These are phyloP conservation scores for Metopia argyrocephala DNA, from an alignment of 2,888 invertebrate species.

Conservation along the genomic window DNA sequence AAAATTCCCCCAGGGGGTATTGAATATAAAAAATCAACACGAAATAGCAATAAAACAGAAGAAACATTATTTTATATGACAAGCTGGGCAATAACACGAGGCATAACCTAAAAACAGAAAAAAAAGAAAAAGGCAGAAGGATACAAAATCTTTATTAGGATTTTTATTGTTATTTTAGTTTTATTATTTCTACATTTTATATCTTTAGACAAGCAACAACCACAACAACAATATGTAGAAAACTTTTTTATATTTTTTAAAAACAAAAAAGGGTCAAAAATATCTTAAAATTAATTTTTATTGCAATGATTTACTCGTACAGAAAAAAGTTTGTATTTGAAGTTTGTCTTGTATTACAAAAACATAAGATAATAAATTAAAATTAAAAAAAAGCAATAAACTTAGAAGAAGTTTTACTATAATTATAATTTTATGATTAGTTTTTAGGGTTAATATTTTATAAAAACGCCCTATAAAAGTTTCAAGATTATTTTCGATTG, in stretches of 20 bases:
- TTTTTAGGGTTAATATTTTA: too few species aligned
- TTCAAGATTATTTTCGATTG: too few species aligned
- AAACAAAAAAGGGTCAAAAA: conserved; percentile 6
- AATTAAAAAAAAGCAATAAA: too few species aligned
- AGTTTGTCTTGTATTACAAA: too few species aligned
- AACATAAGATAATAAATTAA: too few species aligned
- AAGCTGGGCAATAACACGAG: conserved; percentile 33
- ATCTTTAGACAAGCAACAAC: conserved; percentile 22
- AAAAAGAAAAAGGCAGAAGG: background rate
- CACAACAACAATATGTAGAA: background rate
- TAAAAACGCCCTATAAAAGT: too few species aligned
- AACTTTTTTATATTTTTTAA: background rate
- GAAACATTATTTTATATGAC: conserved; percentile 52
- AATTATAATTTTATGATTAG: too few species aligned
- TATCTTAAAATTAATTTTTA: conserved; percentile 5
- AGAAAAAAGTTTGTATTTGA: too few species aligned
- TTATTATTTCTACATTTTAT: background rate
- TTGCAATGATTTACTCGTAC: conserved; percentile 2
- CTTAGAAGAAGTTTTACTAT: too few species aligned
- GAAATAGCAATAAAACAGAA: conserved; percentile 34
- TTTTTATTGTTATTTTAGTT: background rate
- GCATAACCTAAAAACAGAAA: background rate
- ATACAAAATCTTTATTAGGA: conserved; percentile 51
- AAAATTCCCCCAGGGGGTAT: conserved; percentile 54
- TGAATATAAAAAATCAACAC: conserved; percentile 49